Percentiles rank a stretch among this genome's conserved stretches.
phyloP scores from a whole-genome alignment of 2,797 vertebrate species.

The Acipenser ruthenus region DNA sequence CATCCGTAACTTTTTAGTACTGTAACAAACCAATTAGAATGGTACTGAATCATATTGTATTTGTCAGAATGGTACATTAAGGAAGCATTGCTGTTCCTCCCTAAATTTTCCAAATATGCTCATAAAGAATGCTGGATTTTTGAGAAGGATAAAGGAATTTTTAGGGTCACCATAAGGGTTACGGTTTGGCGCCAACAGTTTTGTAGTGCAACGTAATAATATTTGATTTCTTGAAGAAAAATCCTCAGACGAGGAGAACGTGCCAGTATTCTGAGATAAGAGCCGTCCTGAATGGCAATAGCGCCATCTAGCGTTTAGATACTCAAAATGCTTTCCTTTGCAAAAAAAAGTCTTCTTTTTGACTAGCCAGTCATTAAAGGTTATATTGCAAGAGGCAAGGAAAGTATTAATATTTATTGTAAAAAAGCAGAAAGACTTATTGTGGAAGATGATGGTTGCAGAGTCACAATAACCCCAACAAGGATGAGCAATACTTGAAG shows the following conservation, averaged over 20 bases:
- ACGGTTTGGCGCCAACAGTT: constrained; percentile 7
- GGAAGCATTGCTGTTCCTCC: neutral
- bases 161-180: constrained; percentile 12
- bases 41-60: too few species aligned
- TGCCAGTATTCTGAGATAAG: too few species aligned
- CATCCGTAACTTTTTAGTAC: neutral
- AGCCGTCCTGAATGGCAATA: constrained; percentile 10
- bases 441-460: too few species aligned
- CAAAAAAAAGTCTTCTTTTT: too few species aligned
- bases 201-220: constrained; percentile 12
- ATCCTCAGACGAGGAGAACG: neutral
- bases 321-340: too few species aligned
- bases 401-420: too few species aligned
- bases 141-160: constrained; percentile 6
- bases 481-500: too few species aligned
- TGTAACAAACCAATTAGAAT: neutral
- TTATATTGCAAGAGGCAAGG: too few species aligned
- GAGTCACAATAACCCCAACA: too few species aligned
- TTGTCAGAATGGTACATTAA: neutral
- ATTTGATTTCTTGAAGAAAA: neutral
- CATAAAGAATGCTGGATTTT: neutral
- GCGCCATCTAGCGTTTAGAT: constrained; percentile 42
- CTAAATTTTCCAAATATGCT: neutral
- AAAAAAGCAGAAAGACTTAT: too few species aligned
- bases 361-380: too few species aligned